A percentile compares a stretch with the other conserved stretches of the same genome.
Conservation (phyloP, 2,797 vertebrate species). For the Gallinago solitaria region DNA sequence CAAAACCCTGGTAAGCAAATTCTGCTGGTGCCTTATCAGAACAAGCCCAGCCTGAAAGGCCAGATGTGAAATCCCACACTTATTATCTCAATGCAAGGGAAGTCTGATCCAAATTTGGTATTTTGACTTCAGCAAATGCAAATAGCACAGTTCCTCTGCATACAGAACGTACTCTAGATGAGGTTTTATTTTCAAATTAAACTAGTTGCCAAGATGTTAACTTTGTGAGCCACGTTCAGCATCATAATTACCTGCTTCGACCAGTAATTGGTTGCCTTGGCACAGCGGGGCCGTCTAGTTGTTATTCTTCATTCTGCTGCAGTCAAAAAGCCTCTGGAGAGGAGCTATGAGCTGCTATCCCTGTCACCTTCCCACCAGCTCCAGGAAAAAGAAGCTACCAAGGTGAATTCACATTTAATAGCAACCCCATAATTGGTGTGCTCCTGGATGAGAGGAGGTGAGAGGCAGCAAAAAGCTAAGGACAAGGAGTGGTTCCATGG, state of each 20-base stretch:
- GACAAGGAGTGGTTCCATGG: neutral
- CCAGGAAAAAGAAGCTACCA: neutral
- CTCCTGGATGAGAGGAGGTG: neutral
- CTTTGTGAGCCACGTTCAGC: neutral
- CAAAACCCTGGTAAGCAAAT: constrained; percentile 40
- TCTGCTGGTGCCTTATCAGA: constrained; percentile 38
- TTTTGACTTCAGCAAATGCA: neutral
- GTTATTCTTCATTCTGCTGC: neutral
- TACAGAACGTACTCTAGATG: neutral
- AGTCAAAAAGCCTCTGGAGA: neutral
- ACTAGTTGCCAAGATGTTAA: neutral
- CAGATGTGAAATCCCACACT: constrained; percentile 20
- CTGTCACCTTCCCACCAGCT: neutral
- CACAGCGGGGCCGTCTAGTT: neutral
- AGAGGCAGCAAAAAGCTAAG: neutral
- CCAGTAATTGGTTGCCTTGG: neutral
- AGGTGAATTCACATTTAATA: neutral
- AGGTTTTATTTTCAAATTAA: neutral
- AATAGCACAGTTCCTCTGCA: neutral
- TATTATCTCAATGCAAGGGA: neutral
- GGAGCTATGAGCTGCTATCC: neutral
- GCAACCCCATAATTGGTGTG: neutral
- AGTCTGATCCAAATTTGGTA: neutral
- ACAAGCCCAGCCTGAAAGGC: constrained; percentile 19
- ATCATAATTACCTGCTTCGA: neutral